Percentiles rank a stretch among this genome's conserved stretches.
phyloP scores from a whole-genome alignment of 2,113 vertebrate genomes.

The Pachycephala philippinensis region DNA sequence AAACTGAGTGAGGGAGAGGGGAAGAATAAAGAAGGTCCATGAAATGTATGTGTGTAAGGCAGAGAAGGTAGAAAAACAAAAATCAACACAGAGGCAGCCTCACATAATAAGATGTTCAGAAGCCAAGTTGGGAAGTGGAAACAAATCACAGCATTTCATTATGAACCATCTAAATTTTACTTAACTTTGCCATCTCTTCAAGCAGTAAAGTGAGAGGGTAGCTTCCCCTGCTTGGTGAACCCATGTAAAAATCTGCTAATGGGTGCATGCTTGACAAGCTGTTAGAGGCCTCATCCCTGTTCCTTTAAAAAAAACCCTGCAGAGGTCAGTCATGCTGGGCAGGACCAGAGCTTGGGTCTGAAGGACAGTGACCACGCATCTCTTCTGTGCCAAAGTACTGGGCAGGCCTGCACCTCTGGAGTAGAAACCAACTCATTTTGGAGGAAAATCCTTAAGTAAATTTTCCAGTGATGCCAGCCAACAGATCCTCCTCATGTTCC shows the following conservation, averaged over 20 bases:
- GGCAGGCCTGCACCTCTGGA: neutral
- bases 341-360: neutral
- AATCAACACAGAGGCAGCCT: neutral
- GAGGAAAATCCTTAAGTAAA: neutral
- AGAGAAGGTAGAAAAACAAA: neutral
- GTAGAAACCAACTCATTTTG: neutral
- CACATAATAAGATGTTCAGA: neutral
- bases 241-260: neutral
- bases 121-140: neutral
- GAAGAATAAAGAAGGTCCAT: neutral
- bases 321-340: neutral
- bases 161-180: neutral
- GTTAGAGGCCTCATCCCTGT: neutral
- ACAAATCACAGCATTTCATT: neutral
- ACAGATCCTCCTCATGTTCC: neutral
- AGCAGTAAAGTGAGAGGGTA: neutral
- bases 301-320: neutral
- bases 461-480: neutral
- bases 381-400: neutral
- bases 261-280: neutral
- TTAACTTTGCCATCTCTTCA: neutral
- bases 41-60: neutral
- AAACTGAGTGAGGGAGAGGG: neutral
- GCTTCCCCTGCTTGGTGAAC: neutral
- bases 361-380: neutral